Base-by-base conservation (phyloP, 2,888 invertebrate genomes). In the Drosophila crucigera region DNA sequence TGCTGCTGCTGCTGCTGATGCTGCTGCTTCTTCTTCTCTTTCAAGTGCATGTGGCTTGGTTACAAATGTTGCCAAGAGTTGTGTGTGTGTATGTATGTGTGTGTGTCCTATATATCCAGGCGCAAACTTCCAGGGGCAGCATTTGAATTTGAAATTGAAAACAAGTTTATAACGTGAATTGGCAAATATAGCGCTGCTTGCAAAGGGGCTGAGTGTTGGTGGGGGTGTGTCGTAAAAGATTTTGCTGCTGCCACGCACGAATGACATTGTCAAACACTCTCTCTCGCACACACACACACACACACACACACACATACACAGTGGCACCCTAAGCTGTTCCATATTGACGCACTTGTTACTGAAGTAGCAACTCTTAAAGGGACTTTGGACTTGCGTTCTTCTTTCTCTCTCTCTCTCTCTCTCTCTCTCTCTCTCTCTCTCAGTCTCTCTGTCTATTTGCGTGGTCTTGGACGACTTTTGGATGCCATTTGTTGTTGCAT, bases 61-160 rank as follows among this genome's bases (percentile, higher is more conserved):
- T 66, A 82, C 82, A 68, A 73, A 78, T 76, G 60, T 63, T 47
- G 66, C 65, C 52, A 50, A 65, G 63, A 67, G 56, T 70, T 55
- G 61, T 55, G 76, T 43, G 22, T 47, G 37, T 35, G 11, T 37
- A n/a, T n/a, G n/a, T n/a, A n/a, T n/a, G 25, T 25, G 25, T 25
- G 31, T 47, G 47, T 50, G 47, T 58, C 55, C 22, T 3, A 19
- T 37, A 52, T 59, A 43, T 52, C 52, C 53, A 54, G 79, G 66
- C 54, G 74, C 82, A 80, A 82, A 79, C 71, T 80, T 75, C 64
- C 83, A 64, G 65, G 58, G 55, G 78, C 76, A 73, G 82, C 82
- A 84, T 87, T 84, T 84, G 83, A 82, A 87, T 84, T 88, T 82
- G 82, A 82, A 84, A 84, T 84, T 84, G 84, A 84, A 84, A 84